Base-by-base conservation (phyloP, 2,888 invertebrate species). In the Drosophila anomelani region DNA sequence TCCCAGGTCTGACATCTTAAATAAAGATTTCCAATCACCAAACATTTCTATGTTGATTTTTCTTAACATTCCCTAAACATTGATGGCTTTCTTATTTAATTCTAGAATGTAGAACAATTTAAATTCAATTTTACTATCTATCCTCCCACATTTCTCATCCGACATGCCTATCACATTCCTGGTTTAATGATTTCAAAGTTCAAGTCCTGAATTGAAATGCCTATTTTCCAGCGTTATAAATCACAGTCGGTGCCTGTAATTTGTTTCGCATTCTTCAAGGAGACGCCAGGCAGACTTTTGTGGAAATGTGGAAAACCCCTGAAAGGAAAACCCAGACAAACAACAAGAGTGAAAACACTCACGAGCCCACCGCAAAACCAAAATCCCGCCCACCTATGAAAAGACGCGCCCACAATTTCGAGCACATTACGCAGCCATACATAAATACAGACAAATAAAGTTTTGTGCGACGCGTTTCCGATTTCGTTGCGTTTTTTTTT, bases 231-330 rank as follows among this genome's bases (percentile, higher is more conserved):
- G 53, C 54, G 67, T 36, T 59, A 55, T 68, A 68, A 68, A 70
- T 68, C 58, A 59, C 17, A 47, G 23, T 49, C 55, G 39, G 38
- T 6, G 55, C 36, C 53, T 46, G 64, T 78, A 85, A 86, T 84
- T 84, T 84, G 86, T 83, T 77, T 77, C 74, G 73, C 76, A 86
- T 84, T 86, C 81, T 77, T 81, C 75, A 76, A 29, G 79, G 75
- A 64, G 56, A 55, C 54, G 60, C 55, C 60, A 34, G 60, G 55
- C 55, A 61, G 55, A 55, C 55, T 61, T 60, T 29, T 20, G 20
- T 8, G n/a, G 55, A 32, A 49, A n/a, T 49, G 17, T 49, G 57
- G 46, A 17, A 55, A 60, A 26, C 34, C 76, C 53, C 26, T 17
- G 32, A 59, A 68, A 39, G 29, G 64, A 63, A 72, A 58, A 53